A percentile compares a stretch with the other conserved stretches of the same genome.
These are phyloP conservation scores for Hirtodrosophila alboralis DNA, from an alignment of 2,888 invertebrate genomes.

Conservation along the genomic window DNA sequence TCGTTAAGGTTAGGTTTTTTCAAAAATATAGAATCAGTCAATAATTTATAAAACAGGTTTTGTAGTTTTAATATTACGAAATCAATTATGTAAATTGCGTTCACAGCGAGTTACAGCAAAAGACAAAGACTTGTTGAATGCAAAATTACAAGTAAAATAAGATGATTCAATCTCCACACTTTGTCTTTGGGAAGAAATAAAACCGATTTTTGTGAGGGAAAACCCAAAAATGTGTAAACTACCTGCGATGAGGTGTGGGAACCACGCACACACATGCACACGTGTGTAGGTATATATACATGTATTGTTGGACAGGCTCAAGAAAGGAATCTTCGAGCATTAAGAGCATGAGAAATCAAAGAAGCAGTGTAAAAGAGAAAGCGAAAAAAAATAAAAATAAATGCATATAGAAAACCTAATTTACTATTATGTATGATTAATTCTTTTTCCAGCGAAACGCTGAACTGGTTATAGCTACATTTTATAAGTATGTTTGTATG, in stretches of 20 bases:
- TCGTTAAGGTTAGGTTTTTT: constrained; percentile 9
- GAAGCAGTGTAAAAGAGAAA: neutral
- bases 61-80: neutral
- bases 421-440: constrained; percentile 51
- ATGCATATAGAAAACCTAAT: constrained; percentile 37
- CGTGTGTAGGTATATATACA: too few species aligned
- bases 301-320: too few species aligned
- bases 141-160: neutral
- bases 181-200: too few species aligned
- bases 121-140: constrained; percentile 8
- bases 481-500: neutral
- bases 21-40: constrained; percentile 11
- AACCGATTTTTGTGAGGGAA: too few species aligned
- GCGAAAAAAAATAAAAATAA: neutral
- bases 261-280: too few species aligned
- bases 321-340: too few species aligned
- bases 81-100: too few species aligned
- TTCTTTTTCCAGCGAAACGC: constrained; percentile 23
- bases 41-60: constrained; percentile 3
- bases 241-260: too few species aligned
- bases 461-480: constrained; percentile 43
- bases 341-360: too few species aligned
- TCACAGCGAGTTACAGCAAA: too few species aligned
- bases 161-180: neutral
- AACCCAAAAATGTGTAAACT: too few species aligned